Conservation (phyloP, 30 jellyfish, hydroid and myxozoan species). For the Aurelia sp. region DNA sequence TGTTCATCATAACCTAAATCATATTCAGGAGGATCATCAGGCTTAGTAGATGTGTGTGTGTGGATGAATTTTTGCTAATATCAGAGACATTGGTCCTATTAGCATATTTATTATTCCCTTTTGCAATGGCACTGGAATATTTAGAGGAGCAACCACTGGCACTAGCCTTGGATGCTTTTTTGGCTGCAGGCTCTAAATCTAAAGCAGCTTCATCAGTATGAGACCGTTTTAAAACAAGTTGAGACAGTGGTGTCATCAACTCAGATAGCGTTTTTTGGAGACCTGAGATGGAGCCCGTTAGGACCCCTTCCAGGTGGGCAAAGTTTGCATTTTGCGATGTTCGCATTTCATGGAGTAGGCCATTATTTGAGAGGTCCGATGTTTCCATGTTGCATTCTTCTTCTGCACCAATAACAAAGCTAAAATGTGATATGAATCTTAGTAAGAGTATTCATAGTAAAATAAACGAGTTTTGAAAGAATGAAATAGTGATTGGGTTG, state of each 20-base stretch:
- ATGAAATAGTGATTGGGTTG: neutral
- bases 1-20: constrained; percentile 11
- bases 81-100: constrained; percentile 36
- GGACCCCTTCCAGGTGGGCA: constrained; percentile 1
- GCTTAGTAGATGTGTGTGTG: constrained; percentile 24
- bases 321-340: neutral
- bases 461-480: neutral
- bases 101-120: constrained; percentile 6
- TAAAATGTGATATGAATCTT: no score
- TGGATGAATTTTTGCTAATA: neutral
- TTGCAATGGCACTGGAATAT: constrained; percentile 26
- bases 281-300: neutral
- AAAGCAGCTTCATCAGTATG: no score
- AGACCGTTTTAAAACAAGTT: no score
- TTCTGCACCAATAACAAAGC: neutral
- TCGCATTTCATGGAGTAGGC: neutral
- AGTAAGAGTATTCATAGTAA: neutral
- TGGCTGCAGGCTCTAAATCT: no score
- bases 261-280: neutral
- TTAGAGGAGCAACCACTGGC: neutral
- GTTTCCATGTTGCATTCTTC: neutral
- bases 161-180: no score
- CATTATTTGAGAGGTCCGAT: neutral
- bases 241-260: neutral
- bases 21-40: constrained; percentile 23